Base-by-base conservation (phyloP, 2,113 vertebrate genomes). In the Jaculus jaculus region DNA sequence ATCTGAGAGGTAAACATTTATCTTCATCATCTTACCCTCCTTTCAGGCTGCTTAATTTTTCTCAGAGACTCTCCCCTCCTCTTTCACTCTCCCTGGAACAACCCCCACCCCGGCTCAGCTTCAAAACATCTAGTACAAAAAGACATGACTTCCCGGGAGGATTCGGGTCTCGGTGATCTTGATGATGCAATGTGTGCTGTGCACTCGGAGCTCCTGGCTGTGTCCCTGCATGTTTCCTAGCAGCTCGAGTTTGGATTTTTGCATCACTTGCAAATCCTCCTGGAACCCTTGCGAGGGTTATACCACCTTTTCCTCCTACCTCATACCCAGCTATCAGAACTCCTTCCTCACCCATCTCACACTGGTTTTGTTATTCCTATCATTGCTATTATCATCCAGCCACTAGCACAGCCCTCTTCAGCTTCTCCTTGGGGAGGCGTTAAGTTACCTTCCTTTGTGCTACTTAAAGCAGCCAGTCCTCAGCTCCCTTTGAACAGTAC, bases 11-110 rank as follows among this genome's bases (percentile, higher is more conserved):
- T 80, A 96, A 96, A 96, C 6, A 60, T 96, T 95, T 95, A 84
- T 94, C 92, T 94, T 85, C 90, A 95, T 96, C 95, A 95, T 96
- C 96, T 90, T 84, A 93, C 84, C 95, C 58, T 89, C 89, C 87
- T 86, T 94, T 82, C n/a, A 97, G 15, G 82, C 74, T 42, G 69
- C 78, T 68, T 92, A 95, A 94, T 96, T 95, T 91, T 72, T 71
- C 80, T 8, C 37, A 2, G 72, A 32, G 94, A 97, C 92, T 93
- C 91, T 92, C 75, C 83, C 96, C 96, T 97, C 96, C 97, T 96
- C 97, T 90, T 95, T 94, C 79, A 88, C 95, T 94, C 84, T 89
- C 90, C 90, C 68, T 79, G 34, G 37, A 66, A 89, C 69, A 74
- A 66, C 86, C 80, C 95, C 95, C 94, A 71, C 66, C 92, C 47